These are phyloP conservation scores for Nomada ruficornis DNA, from an alignment of 2,888 invertebrate species.

Conservation along the genomic window DNA sequence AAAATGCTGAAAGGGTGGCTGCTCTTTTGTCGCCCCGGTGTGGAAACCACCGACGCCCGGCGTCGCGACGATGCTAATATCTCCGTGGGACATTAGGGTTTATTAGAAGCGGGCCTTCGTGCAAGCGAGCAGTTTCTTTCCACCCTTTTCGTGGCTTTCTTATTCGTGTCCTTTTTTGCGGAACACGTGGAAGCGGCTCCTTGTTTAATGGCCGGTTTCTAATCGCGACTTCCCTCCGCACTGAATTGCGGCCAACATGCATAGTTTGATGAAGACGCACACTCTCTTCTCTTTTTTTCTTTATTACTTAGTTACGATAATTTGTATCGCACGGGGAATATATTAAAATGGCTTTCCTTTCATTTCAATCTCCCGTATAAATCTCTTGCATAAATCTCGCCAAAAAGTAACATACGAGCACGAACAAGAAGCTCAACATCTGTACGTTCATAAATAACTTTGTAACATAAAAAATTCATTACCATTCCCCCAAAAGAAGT, in stretches of 20 bases:
- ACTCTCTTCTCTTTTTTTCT: neutral
- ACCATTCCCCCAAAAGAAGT: too few species aligned
- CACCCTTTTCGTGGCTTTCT: neutral
- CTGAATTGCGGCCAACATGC: slow-evolving; percentile 1
- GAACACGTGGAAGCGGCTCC: neutral
- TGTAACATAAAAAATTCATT: too few species aligned
- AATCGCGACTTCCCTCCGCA: neutral
- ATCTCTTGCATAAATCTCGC: neutral
- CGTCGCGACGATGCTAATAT: slow-evolving; percentile 58
- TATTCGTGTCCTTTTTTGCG: neutral
- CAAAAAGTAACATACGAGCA: too few species aligned
- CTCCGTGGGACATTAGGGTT: slow-evolving; percentile 56
- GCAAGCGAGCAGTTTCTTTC: slow-evolving; percentile 34
- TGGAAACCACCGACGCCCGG: slow-evolving; percentile 37
- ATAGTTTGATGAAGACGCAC: neutral
- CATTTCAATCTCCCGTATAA: too few species aligned
- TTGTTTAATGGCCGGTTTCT: slow-evolving; percentile 4
- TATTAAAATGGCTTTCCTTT: too few species aligned
- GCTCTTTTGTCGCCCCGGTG: slow-evolving; percentile 51
- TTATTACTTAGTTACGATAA: too few species aligned
- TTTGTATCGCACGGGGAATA: neutral
- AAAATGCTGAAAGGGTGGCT: slow-evolving; percentile 55
- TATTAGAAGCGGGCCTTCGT: slow-evolving; percentile 51
- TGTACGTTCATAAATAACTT: too few species aligned
- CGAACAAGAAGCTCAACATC: too few species aligned